A percentile compares a stretch with the other conserved stretches of the same genome.
Conservation (phyloP, 1,140 invertebrate species). For the Trichonephila inaurata region DNA sequence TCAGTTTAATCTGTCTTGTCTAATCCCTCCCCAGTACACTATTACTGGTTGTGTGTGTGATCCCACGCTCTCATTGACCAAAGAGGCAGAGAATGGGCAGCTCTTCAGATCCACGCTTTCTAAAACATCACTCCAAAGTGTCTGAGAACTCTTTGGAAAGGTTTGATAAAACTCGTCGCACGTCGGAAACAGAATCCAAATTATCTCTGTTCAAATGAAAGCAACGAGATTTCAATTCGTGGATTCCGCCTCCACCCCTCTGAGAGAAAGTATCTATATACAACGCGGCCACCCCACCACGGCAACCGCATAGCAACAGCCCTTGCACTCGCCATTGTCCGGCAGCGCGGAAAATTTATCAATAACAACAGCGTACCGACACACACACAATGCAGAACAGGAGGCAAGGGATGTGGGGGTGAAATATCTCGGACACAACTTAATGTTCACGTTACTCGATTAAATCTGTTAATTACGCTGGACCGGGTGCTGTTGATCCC, state of each 20-base stretch:
- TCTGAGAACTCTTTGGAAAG: not conserved
- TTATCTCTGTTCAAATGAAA: slow-evolving; percentile 43
- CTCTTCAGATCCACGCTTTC: not conserved
- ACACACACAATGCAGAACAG: slow-evolving; percentile 57
- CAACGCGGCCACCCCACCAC: slow-evolving; percentile 39
- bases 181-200: slow-evolving; percentile 16
- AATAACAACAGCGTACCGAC: slow-evolving; percentile 75
- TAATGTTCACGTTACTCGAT: slow-evolving; percentile 76
- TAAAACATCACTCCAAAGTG: not conserved
- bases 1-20: no score
- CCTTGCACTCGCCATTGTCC: slow-evolving; percentile 69
- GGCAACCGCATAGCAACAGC: slow-evolving; percentile 75
- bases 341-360: slow-evolving; percentile 74
- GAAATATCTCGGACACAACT: slow-evolving; percentile 76
- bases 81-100: not conserved
- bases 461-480: slow-evolving; percentile 77
- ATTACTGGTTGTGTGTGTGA: not conserved
- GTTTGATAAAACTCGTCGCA: slow-evolving; percentile 20
- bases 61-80: not conserved
- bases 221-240: slow-evolving; percentile 59
- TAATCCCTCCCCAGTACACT: no score
- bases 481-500: slow-evolving; percentile 74
- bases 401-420: not conserved
- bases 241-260: slow-evolving; percentile 4
- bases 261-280: slow-evolving; percentile 2